A percentile compares a stretch with the other conserved stretches of the same genome.
Evolutionary conservation across 2,797 vertebrate genomes (phyloP).

Genomic region (Aulostomus chinensis): DNA sequence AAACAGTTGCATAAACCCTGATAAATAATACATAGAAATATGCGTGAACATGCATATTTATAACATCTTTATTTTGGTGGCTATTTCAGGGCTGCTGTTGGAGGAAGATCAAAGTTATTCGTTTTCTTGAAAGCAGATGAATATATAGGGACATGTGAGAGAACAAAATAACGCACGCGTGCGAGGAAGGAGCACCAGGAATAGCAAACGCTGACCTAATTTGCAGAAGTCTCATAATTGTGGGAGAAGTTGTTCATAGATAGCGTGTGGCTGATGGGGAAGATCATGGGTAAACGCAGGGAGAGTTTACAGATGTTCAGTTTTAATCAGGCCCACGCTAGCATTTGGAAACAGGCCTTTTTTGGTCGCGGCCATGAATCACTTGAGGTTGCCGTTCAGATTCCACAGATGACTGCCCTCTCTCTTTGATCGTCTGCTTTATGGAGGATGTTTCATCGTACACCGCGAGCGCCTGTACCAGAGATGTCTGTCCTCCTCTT

Average conservation of each 20-base stretch:
- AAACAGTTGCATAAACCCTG: slow-evolving; percentile 42
- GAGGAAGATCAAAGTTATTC: slow-evolving; percentile 60
- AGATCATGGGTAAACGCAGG: slow-evolving; percentile 26
- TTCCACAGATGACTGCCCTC: slow-evolving; percentile 56
- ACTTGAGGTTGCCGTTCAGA: slow-evolving; percentile 38
- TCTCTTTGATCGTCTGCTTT: slow-evolving; percentile 69
- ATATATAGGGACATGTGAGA: slow-evolving; percentile 11
- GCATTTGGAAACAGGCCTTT: slow-evolving; percentile 40
- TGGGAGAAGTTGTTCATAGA: slow-evolving; percentile 39
- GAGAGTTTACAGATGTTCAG: slow-evolving; percentile 50
- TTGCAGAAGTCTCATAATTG: slow-evolving; percentile 34
- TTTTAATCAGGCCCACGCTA: slow-evolving; percentile 31
- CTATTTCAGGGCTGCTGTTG: slow-evolving; percentile 40
- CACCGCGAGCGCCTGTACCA: slow-evolving; percentile 37
- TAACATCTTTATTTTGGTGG: slow-evolving; percentile 49
- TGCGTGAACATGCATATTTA: slow-evolving; percentile 61
- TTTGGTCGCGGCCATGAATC: slow-evolving; percentile 56
- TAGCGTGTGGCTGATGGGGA: slow-evolving; percentile 23
- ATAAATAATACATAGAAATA: slow-evolving; percentile 59
- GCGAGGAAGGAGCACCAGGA: slow-evolving; percentile 30
- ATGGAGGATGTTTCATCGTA: slow-evolving; percentile 59
- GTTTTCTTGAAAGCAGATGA: slow-evolving; percentile 60
- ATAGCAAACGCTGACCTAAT: slow-evolving; percentile 51
- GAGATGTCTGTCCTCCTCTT: slow-evolving; percentile 55
- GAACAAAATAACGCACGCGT: slow-evolving; percentile 18